Percentiles rank a stretch among this genome's conserved stretches.
phyloP scores from a whole-genome alignment of 2,113 vertebrate species.

The Mormyrus lacerda region DNA sequence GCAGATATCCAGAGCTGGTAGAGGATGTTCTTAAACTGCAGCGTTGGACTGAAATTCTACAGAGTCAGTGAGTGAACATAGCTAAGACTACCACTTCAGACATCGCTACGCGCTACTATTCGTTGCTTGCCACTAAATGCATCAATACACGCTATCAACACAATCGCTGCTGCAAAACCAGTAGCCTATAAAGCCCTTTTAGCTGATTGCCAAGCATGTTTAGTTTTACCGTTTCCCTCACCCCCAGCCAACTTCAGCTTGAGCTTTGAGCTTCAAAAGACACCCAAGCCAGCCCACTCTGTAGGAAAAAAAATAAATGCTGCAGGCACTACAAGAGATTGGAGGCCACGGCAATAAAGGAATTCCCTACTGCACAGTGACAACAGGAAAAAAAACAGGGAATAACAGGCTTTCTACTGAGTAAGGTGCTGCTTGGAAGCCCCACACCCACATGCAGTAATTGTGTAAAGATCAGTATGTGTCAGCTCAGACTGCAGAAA shows the following conservation, averaged over 20 bases:
- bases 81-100: too few species aligned
- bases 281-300: background rate
- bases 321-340: background rate
- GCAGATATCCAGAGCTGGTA: constrained; percentile 75
- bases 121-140: background rate
- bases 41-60: constrained; percentile 66
- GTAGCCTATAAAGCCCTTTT: background rate
- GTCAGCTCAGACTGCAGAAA: background rate
- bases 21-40: constrained; percentile 84
- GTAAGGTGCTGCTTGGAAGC: background rate
- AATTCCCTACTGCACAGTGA: background rate
- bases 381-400: background rate
- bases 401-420: background rate
- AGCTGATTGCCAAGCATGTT: background rate
- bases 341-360: background rate
- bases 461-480: background rate
- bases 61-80: constrained; percentile 53
- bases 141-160: background rate
- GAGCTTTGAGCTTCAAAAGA: background rate
- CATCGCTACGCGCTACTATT: background rate
- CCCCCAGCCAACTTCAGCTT: background rate
- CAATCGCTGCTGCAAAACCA: background rate
- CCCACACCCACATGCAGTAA: background rate
- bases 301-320: background rate
- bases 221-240: background rate